Conservation (phyloP, 1,140 invertebrate genomes). For the Drosophila elegans region DNA sequence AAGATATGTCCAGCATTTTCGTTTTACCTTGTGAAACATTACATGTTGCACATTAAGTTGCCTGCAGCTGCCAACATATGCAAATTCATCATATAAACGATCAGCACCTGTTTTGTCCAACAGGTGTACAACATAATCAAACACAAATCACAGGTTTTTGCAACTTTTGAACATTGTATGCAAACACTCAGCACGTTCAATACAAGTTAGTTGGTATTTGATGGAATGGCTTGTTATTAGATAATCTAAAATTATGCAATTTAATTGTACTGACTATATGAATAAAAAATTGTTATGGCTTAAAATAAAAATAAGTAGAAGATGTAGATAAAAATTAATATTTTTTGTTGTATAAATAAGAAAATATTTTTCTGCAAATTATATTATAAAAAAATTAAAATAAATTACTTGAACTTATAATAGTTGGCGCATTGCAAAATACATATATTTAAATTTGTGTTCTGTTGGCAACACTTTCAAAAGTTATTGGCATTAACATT, state of each 20-base stretch:
- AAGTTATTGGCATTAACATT: too few relatives aligned
- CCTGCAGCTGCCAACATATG: constrained; percentile 34
- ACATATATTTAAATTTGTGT: too few relatives aligned
- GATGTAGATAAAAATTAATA: too few relatives aligned
- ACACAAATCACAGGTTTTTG: constrained; percentile 31
- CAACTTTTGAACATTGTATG: constrained; percentile 2
- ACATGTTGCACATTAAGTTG: constrained; percentile 24
- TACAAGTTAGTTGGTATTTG: constrained; percentile 1
- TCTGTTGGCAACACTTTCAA: too few relatives aligned
- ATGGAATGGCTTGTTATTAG: not conserved
- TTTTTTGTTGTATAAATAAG: too few relatives aligned
- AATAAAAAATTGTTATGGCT: too few relatives aligned
- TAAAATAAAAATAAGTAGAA: too few relatives aligned
- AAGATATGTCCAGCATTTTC: constrained; percentile 5
- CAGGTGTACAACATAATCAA: constrained; percentile 41
- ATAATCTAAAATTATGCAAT: not conserved
- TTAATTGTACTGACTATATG: too few relatives aligned
- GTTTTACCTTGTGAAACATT: constrained; percentile 2
- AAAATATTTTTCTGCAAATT: too few relatives aligned
- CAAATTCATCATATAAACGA: constrained; percentile 32
- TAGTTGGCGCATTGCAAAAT: not conserved
- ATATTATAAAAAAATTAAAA: too few relatives aligned
- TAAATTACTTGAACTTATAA: too few relatives aligned
- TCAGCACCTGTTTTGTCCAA: constrained; percentile 31
- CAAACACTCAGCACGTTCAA: not conserved